These are phyloP conservation scores for Atethmia centrago DNA, from an alignment of 2,888 invertebrate species.

Conservation along the genomic window DNA sequence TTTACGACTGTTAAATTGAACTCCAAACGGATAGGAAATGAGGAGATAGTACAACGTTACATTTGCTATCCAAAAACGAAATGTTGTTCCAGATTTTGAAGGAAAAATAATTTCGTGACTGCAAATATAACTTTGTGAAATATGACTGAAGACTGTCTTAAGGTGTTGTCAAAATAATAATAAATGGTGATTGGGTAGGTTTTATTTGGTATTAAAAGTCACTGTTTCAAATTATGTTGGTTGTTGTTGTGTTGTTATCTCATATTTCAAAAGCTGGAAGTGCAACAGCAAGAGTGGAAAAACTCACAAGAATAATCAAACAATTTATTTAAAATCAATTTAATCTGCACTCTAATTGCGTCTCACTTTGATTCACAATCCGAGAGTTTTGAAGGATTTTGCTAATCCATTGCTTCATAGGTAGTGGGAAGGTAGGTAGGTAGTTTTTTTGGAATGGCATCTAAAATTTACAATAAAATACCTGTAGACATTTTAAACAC, in stretches of 20 bases:
- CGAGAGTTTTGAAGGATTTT: too few relatives aligned
- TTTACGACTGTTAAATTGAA: slow-evolving; percentile 66
- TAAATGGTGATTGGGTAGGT: slow-evolving; percentile 53
- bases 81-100: fast-evolving
- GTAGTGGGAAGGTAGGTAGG: too few relatives aligned
- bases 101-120: slow-evolving; percentile 11
- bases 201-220: slow-evolving; percentile 57
- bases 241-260: neutral
- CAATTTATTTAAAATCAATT: neutral
- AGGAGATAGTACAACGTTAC: slow-evolving; percentile 63
- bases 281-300: neutral
- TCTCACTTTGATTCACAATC: too few relatives aligned
- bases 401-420: too few relatives aligned
- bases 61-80: slow-evolving; percentile 27
- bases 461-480: too few relatives aligned
- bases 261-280: neutral
- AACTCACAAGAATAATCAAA: neutral
- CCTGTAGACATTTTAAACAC: too few relatives aligned
- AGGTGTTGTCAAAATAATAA: slow-evolving; percentile 55
- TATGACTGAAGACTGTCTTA: slow-evolving; percentile 38
- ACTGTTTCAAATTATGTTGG: neutral
- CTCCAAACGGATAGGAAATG: slow-evolving; percentile 56
- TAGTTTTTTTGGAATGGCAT: too few relatives aligned
- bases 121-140: slow-evolving; percentile 54
- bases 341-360: too few relatives aligned